Percentiles rank a stretch among this genome's conserved stretches.
Conservation (phyloP, 2,888 invertebrate species). For the Drosophila fulvimacula region DNA sequence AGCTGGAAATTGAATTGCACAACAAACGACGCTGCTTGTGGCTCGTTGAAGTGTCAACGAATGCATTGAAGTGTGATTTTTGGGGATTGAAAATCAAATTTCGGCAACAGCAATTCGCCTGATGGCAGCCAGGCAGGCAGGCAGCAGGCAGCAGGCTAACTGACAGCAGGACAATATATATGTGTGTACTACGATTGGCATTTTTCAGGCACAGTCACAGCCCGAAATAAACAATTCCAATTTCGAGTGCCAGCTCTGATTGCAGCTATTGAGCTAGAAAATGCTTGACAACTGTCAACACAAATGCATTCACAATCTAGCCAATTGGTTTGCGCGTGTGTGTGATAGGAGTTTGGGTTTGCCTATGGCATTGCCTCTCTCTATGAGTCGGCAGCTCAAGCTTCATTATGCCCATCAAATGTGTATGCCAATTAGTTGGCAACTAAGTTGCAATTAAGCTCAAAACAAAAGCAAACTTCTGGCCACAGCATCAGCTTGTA, state of each 20-base stretch:
- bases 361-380: neutral
- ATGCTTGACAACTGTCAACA: constrained; percentile 55
- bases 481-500: constrained; percentile 14
- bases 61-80: constrained; percentile 60
- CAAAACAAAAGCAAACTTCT: constrained; percentile 2
- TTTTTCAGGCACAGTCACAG: constrained; percentile 14
- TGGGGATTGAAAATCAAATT: constrained; percentile 58
- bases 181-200: constrained; percentile 1
- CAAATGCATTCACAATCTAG: constrained; percentile 34
- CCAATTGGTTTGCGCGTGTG: constrained; percentile 23
- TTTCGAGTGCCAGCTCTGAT: constrained; percentile 48
- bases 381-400: neutral
- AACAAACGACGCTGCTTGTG: constrained; percentile 35
- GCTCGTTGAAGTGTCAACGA: constrained; percentile 58
- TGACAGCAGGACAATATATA: constrained; percentile 21
- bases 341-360: neutral
- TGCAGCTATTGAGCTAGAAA: constrained; percentile 68
- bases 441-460: constrained; percentile 25
- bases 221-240: constrained; percentile 55
- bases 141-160: constrained; percentile 18
- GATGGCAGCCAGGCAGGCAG: constrained; percentile 3
- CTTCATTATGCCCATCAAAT: constrained; percentile 51
- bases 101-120: constrained; percentile 17
- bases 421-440: constrained; percentile 50
- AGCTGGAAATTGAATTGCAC: constrained; percentile 24